phyloP scores from a whole-genome alignment of 2,888 invertebrate genomes.

The Machimus atricapillus region DNA sequence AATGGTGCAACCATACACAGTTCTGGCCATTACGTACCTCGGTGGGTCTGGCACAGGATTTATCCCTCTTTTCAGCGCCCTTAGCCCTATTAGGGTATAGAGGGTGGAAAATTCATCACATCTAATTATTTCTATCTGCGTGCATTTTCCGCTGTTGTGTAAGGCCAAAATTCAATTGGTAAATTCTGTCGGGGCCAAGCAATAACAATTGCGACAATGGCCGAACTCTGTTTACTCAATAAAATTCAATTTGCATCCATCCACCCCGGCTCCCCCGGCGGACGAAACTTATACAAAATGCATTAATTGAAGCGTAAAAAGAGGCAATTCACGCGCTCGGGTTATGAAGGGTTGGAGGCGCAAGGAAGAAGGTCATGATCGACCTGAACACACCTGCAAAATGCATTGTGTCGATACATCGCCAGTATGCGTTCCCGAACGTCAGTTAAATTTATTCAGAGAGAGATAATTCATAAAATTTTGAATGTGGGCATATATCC shows the following conservation, averaged over 20 bases:
- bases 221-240: not conserved
- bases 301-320: not conserved
- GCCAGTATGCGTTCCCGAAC: not conserved
- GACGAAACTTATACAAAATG: not conserved
- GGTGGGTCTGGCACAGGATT: not conserved
- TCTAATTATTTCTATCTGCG: not conserved
- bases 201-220: not conserved
- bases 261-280: not conserved
- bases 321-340: not conserved
- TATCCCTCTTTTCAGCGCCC: not conserved
- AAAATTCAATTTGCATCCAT: not conserved
- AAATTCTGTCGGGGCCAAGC: not conserved
- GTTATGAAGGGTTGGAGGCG: not conserved
- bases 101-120: not conserved
- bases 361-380: not conserved
- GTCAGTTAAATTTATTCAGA: not conserved
- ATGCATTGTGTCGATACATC: no score
- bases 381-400: not conserved
- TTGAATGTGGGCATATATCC: not conserved
- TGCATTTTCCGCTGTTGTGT: not conserved
- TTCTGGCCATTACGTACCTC: not conserved
- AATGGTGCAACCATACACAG: not conserved
- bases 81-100: not conserved
- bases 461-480: not conserved
- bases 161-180: not conserved